A percentile compares a stretch with the other conserved stretches of the same genome.
Evolutionary conservation across 2,113 vertebrate species (phyloP).

Genomic region (Cheirogaleus medius): DNA sequence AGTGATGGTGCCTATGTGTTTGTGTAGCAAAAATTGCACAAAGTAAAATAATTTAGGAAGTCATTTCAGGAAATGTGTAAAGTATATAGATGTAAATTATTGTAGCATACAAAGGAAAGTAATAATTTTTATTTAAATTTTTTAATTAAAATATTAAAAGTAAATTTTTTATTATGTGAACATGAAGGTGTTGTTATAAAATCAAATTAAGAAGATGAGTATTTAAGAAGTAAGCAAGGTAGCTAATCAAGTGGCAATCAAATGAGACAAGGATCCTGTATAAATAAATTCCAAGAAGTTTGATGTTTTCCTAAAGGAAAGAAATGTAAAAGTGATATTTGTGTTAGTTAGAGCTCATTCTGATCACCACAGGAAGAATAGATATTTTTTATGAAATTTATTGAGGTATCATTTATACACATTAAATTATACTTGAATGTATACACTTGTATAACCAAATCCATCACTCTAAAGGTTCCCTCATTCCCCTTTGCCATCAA

Average conservation of each 20-base stretch:
- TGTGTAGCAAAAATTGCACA: background rate
- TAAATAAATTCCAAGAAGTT: background rate
- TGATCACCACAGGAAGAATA: background rate
- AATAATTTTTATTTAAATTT: background rate
- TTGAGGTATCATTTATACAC: background rate
- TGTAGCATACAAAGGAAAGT: background rate
- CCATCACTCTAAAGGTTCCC: background rate
- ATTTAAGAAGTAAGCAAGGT: background rate
- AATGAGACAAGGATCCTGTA: background rate
- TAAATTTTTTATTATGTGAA: background rate
- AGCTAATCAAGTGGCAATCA: background rate
- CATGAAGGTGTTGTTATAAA: background rate
- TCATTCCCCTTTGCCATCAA: background rate
- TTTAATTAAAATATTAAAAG: no score
- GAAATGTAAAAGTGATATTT: background rate
- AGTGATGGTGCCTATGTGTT: rapidly evolving
- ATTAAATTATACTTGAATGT: background rate
- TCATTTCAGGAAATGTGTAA: background rate
- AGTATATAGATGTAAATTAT: background rate
- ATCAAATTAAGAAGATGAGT: background rate
- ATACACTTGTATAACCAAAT: background rate
- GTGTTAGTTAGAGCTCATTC: background rate
- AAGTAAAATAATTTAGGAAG: background rate
- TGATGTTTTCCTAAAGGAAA: background rate
- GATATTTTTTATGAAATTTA: background rate